Evolutionary conservation across 2,888 invertebrate genomes (phyloP), one percentile per base, ranked within the genome.

Genomic region (Scaptomyza polygonia): DNA sequence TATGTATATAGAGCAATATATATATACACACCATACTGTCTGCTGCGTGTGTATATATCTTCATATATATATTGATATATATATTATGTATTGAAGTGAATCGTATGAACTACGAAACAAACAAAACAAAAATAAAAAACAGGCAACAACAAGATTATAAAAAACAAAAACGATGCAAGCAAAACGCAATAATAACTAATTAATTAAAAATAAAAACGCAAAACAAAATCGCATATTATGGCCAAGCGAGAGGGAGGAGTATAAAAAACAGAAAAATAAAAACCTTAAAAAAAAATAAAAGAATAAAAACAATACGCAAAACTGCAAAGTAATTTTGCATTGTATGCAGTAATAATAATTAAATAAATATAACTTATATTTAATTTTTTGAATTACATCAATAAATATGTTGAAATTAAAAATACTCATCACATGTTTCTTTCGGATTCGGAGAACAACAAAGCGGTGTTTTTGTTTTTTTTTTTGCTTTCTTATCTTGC

Each of bases 381-480:
- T 84, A 84, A 86, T 84, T 86, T 88, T 89, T 89, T 89, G 88
- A 89, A 89, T 88, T 88, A 89, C 86, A 88, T 89, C 89, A 89
- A 88, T 88, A 89, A 89, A 89, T 89, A 87, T 89, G 88, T 89
- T 89, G 89, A 89, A 89, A 86, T 88, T 82, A 75, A 74, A 72
- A 72, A 36, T 8, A 57, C 1, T 18, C 32, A 9, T 16, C 21
- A 9, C 8, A 7, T 18, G 11, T 47, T 56, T 61, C n/a, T 16
- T 9, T 48, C 47, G 8, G n/a, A n/a, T n/a, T n/a, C n/a, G n/a
- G n/a, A n/a, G 21, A 21, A 11, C 21, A 21, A 21, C 21, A 21
- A 21, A 21, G 3, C 1, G 21, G 21, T 1, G 21, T 3, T 21
- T 21, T 21, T 21, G 21, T 1, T 21, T 21, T 21, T 3, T n/a